These are phyloP conservation scores for Actinia equina DNA, from an alignment of 64 coral and sea anemone genomes.

Conservation along the genomic window DNA sequence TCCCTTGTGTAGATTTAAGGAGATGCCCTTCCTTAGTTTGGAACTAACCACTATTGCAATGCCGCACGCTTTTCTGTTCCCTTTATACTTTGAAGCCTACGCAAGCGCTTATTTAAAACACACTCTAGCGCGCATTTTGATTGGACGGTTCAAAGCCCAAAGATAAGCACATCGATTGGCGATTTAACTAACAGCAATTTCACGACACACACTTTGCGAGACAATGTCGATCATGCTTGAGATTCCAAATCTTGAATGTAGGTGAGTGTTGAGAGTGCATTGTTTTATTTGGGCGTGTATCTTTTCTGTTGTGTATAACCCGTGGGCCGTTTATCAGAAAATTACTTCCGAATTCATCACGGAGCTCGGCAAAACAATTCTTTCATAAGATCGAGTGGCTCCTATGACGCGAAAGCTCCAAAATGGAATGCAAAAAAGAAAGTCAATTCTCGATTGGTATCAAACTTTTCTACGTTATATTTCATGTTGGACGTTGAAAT, in stretches of 20 bases:
- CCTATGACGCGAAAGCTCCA: not conserved
- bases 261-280: slow-evolving; percentile 7
- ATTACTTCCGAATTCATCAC: slow-evolving; percentile 12
- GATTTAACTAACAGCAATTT: slow-evolving; percentile 6
- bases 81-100: slow-evolving; percentile 6
- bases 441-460: not conserved
- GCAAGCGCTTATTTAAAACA: not conserved
- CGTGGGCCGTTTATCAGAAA: slow-evolving; percentile 10
- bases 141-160: not conserved
- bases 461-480: not conserved
- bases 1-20: not conserved
- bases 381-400: not conserved
- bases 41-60: not conserved
- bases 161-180: slow-evolving; percentile 4
- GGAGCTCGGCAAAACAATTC: not conserved
- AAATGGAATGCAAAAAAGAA: not conserved
- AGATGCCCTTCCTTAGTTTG: not conserved
- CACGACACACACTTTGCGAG: not conserved
- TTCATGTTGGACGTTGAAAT: no score
- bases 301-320: slow-evolving; percentile 10
- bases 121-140: not conserved
- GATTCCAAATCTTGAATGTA: slow-evolving; percentile 4
- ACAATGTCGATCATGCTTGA: not conserved
- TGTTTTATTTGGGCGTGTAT: not conserved
- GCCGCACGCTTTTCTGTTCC: not conserved